Evolutionary conservation across 2,797 vertebrate genomes (phyloP), one percentile per base, ranked within the genome.

Genomic region (Eutrigla gurnardus): DNA sequence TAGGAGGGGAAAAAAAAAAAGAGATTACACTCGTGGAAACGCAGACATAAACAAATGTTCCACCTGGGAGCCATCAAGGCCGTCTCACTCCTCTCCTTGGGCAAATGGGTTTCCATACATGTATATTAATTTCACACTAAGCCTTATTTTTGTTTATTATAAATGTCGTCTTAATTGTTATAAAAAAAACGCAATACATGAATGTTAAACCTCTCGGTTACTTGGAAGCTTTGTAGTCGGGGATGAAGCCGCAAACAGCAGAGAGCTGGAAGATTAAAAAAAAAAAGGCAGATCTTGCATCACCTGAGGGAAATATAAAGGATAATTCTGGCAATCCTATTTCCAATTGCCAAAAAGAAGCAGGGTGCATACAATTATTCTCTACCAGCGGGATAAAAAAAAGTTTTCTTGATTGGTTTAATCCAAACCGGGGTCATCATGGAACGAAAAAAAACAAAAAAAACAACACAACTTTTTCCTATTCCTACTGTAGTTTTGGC

Each of bases 221-320:
- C 67, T 42, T 13, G 43, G 17, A 52, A 59, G 77, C 60, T 74
- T 57, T 71, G 54, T 6, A 46, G 49, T 68, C 10, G 65, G 78
- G 85, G 75, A 66, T 72, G 12, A 65, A 77, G 78, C 65, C 76
- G 57, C 45, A 71, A 67, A 82, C 36, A 62, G 63, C 49, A 80
- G 65, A 52, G 58, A 70, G 11, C 25, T 55, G 36, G 66, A 0
- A 55, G 60, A 78, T 62, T 75, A 76, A 74, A 66, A 73, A 77
- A 76, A 66, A 73, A 80, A 75, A 83, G 75, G 58, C 70, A 69
- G 69, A 68, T 78, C 65, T 9, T 53, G 84, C 80, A 57, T 87
- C 83, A 85, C 88, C 88, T 80, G 62, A 86, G 81, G 87, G 64
- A 85, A 85, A 87, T 67, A 70, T 58, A 84, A 91, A 89, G 84